phyloP scores from a whole-genome alignment of 2,888 invertebrate genomes.

The Reticulitermes lucifugus region DNA sequence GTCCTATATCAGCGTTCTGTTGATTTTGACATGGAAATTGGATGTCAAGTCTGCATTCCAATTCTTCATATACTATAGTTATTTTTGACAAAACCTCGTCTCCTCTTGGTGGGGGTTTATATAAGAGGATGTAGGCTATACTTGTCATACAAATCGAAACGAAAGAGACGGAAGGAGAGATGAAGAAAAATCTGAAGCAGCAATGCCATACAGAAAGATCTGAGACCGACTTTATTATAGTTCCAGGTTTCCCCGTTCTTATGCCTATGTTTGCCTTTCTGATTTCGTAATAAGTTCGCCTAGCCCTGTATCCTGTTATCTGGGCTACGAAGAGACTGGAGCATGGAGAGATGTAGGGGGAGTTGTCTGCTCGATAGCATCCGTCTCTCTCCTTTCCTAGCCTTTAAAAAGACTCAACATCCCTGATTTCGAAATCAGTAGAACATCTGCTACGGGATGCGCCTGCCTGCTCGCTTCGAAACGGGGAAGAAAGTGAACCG shows the following conservation, averaged over 20 bases:
- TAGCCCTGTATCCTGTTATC: constrained; percentile 44
- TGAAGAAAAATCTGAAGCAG: constrained; percentile 15
- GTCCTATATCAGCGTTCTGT: constrained; percentile 1
- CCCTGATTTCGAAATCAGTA: constrained; percentile 51
- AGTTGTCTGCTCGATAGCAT: not conserved
- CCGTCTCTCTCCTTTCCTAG: constrained; percentile 1
- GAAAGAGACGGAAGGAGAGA: constrained; percentile 1
- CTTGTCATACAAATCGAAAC: constrained; percentile 31
- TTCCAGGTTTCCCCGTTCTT: not conserved
- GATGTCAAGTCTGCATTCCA: constrained; percentile 35
- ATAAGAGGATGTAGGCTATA: constrained; percentile 20
- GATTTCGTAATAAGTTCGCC: constrained; percentile 49
- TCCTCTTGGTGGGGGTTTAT: constrained; percentile 5
- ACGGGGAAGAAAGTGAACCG: constrained; percentile 38
- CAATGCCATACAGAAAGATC: constrained; percentile 16
- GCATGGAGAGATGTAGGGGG: constrained; percentile 10
- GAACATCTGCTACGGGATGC: constrained; percentile 44
- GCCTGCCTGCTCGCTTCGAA: constrained; percentile 35
- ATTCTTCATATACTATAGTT: constrained; percentile 36
- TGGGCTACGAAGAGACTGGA: constrained; percentile 31
- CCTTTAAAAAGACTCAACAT: constrained; percentile 44
- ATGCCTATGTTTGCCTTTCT: constrained; percentile 47
- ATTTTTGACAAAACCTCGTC: constrained; percentile 38
- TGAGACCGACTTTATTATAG: constrained; percentile 32
- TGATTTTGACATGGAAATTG: constrained; percentile 41